Base-by-base conservation (phyloP, 1,140 invertebrate genomes). In the Anoplophora glabripennis region DNA sequence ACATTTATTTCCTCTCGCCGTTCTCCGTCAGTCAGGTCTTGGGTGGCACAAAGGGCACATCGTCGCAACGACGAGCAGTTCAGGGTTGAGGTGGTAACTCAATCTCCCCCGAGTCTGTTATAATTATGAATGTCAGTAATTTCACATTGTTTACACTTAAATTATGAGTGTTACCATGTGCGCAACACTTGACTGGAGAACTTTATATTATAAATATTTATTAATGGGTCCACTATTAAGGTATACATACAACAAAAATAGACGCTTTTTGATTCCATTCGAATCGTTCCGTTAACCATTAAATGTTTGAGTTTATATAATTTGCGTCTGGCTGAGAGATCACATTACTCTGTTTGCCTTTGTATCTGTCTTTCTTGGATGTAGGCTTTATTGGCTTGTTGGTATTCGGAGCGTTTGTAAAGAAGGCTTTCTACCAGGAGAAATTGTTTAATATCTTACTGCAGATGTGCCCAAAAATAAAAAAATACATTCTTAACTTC, bases 91-190 rank as follows among this genome's bases (percentile, higher is more conserved):
- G 48, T 12, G 18, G 59, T 51, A 61, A 61, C 48, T 49, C 34
- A 61, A 61, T 61, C 53, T 57, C 42, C 59, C 53, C 46, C 46
- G 17, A 33, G 46, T 40, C 40, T 42, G 15, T 46, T 56, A 56
- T 56, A 55, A 55, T 53, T 61, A 56, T 56, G 52, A 47, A 61
- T 45, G 53, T 42, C 59, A 49, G 59, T 61, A 61, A 57, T 44
- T 61, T 61, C 59, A 59, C 51, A 63, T 63, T 63, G 61, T 63
- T 63, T 63, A 63, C 49, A 57, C 61, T 63, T 36, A 55, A 57
- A 53, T 63, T 63, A 59, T 59, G 56, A 58, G 61, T 59, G 56
- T 53, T 47, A 33, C 61, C 61, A 63, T 63, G 61, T 63, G 61
- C 49, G 46, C 61, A 57, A 58, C 61, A 63, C 61, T 63, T 63